Base-by-base conservation (phyloP, 2,113 vertebrate genomes). In the Sphaerodactylus townsendi region DNA sequence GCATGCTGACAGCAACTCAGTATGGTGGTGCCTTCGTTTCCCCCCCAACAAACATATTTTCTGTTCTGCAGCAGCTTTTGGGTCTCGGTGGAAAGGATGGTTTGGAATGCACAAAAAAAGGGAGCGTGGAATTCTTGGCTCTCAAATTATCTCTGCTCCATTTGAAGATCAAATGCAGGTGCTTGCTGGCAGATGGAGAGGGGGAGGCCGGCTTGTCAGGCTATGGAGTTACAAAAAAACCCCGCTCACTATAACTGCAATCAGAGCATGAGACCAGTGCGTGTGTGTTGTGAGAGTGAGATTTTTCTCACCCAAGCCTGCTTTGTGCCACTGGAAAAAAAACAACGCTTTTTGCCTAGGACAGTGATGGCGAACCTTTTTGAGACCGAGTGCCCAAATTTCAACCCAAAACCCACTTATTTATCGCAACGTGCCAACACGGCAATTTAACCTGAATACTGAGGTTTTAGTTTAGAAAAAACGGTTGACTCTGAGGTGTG, bases 91-190 rank as follows among this genome's bases (percentile, higher is more conserved):
- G 83, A 71, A 84, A 41, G 39, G 37, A 62, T 21, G 50, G 75
- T 37, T 35, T 64, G 83, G 66, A 78, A 82, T 64, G 70, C 53
- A 30, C 56, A 65, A 25, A 41, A 59, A 59, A n/a, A 65, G n/a
- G 56, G 70, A 73, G 37, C 10, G 23, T 46, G 37, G 28, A 78
- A 64, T 70, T 62, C 69, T 72, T 39, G 68, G 66, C 66, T 35
- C 41, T 78, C 75, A 71, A 62, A 79, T 78, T 62, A 64, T 85
- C 66, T 79, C n/a, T 78, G 76, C 83, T 85, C 83, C 83, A 85
- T 72, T 78, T 85, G 76, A 85, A 85, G 75, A 79, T 85, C 83
- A 79, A 85, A 79, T 23, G 11, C 68, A 62, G 66, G 75, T 84
- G 50, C 66, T 66, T 37, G 66, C 66, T 77, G 66, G 66, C 75